phyloP scores from a whole-genome alignment of 2,888 invertebrate genomes.

The Mythimna impura region DNA sequence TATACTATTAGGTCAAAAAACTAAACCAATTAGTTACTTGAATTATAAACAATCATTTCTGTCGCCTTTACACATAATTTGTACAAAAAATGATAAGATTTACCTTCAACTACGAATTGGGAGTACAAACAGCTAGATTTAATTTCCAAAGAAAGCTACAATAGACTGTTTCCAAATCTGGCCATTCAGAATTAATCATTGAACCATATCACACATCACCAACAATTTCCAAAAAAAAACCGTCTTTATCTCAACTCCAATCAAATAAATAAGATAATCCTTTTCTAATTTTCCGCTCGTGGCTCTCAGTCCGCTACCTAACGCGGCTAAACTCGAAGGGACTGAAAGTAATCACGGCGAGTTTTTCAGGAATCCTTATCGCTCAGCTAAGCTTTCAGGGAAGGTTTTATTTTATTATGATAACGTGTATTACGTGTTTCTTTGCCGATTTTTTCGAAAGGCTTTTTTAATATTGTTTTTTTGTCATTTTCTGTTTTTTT shows the following conservation, averaged over 20 bases:
- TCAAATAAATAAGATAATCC: conserved; percentile 4
- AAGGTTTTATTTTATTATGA: conserved; percentile 65
- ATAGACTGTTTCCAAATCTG: neutral
- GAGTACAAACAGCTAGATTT: neutral
- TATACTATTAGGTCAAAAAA: too few relatives aligned
- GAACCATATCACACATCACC: neutral
- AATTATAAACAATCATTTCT: neutral
- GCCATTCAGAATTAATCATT: neutral
- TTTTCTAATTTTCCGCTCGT: conserved; percentile 52
- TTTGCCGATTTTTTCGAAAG: conserved; percentile 24
- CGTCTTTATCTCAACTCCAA: conserved; percentile 19
- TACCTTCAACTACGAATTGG: too few relatives aligned
- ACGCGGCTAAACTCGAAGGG: conserved; percentile 45
- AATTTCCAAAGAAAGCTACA: neutral
- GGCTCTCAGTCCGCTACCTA: conserved; percentile 34
- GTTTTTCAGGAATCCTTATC: conserved; percentile 66
- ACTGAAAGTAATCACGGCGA: conserved; percentile 64
- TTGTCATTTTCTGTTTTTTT: conserved; percentile 19
- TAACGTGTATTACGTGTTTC: conserved; percentile 56
- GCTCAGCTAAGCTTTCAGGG: conserved; percentile 56
- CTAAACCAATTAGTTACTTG: neutral
- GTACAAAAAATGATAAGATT: too few relatives aligned
- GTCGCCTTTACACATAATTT: too few relatives aligned
- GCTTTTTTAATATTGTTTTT: conserved; percentile 25
- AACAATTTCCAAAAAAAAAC: conserved; percentile 1